A percentile compares a stretch with the other conserved stretches of the same genome.
phyloP scores from a whole-genome alignment of 2,113 vertebrate species.

The Neodon shergylaensis region DNA sequence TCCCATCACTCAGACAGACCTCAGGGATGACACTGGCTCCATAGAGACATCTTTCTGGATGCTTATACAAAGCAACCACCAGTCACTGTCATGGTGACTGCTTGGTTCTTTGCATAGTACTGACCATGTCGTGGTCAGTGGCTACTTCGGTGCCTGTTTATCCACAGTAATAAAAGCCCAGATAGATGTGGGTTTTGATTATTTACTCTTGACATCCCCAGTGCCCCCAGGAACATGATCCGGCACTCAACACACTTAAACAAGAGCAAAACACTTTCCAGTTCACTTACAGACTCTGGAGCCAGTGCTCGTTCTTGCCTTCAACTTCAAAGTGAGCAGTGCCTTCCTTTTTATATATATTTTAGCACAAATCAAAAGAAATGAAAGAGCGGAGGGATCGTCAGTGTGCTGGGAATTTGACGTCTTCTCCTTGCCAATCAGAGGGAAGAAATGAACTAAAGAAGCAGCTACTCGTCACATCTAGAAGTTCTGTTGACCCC shows the following conservation, averaged over 20 bases:
- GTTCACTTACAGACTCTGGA: background rate
- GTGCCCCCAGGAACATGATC: background rate
- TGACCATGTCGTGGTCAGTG: background rate
- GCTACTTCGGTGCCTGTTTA: background rate
- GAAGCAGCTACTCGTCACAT: constrained; percentile 68
- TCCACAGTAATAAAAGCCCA: background rate
- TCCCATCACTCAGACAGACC: background rate
- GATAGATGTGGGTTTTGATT: background rate
- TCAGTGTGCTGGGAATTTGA: background rate
- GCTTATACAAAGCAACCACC: background rate
- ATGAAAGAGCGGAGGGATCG: constrained; percentile 39
- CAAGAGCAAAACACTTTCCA: background rate
- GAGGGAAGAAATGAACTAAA: constrained; percentile 50
- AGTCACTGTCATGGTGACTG: background rate
- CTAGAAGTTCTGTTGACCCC: constrained; percentile 61
- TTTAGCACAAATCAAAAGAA: constrained; percentile 56
- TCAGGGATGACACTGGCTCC: background rate
- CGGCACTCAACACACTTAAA: background rate
- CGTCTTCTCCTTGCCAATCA: constrained; percentile 64
- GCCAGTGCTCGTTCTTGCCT: background rate
- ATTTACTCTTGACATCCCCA: background rate
- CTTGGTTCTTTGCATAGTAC: background rate
- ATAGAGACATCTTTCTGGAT: background rate
- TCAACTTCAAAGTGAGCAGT: constrained; percentile 1
- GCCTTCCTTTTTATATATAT: constrained; percentile 13